Conservation (phyloP, 2,113 vertebrate genomes). For the Aspidoscelis tigris region DNA sequence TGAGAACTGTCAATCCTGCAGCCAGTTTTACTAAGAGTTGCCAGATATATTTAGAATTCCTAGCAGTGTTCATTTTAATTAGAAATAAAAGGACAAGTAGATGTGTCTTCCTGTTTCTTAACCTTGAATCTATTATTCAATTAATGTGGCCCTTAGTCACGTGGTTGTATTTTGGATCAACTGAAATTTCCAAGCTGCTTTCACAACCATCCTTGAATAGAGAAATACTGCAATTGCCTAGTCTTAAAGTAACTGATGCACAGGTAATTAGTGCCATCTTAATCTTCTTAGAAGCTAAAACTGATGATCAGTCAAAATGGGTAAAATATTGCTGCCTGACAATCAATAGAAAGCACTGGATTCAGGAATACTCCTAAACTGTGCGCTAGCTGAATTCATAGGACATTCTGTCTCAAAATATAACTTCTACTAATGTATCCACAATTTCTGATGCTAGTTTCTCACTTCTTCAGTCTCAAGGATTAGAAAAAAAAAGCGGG, state of each 20-base stretch:
- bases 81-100: not conserved
- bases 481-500: not conserved
- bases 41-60: not conserved
- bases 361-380: not conserved
- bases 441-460: not conserved
- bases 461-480: not conserved
- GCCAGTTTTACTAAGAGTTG: not conserved
- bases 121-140: not conserved
- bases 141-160: not conserved
- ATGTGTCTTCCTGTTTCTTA: not conserved
- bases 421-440: no score
- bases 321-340: not conserved
- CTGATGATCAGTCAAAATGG: not conserved
- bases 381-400: not conserved
- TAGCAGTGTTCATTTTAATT: not conserved
- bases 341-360: not conserved
- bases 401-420: not conserved
- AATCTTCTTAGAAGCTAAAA: not conserved
- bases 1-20: slow-evolving; percentile 67
- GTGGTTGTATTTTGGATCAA: not conserved
- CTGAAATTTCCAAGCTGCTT: not conserved
- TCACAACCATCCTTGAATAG: not conserved
- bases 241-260: not conserved
- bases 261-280: not conserved
- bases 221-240: not conserved